Evolutionary conservation across 2,113 vertebrate species (phyloP).

Genomic region (Nyctereutes procyonoides): DNA sequence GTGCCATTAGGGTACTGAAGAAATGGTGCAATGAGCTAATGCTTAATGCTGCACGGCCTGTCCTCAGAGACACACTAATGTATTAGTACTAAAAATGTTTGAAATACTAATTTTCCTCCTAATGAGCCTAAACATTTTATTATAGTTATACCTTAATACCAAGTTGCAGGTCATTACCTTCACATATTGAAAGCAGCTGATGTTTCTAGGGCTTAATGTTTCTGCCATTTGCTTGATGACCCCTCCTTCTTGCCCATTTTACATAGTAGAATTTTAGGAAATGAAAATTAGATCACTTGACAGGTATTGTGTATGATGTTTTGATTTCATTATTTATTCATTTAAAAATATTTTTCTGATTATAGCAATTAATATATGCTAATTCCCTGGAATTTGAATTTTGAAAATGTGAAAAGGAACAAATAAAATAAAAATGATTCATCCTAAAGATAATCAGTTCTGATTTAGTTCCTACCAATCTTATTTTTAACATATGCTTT

Average conservation of each 20-base stretch:
- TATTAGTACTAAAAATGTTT: slow-evolving; percentile 82
- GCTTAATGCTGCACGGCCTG: slow-evolving; percentile 45
- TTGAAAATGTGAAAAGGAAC: slow-evolving; percentile 21
- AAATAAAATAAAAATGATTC: slow-evolving; percentile 20
- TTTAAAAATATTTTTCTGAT: slow-evolving; percentile 37
- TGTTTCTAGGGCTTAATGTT: slow-evolving; percentile 79
- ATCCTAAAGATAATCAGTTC: neutral
- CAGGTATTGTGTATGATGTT: neutral
- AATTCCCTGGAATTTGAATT: slow-evolving; percentile 12
- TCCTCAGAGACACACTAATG: slow-evolving; percentile 75
- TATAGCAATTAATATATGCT: neutral
- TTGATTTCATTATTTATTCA: slow-evolving; percentile 49
- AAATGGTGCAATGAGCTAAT: slow-evolving; percentile 55
- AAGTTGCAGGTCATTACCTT: slow-evolving; percentile 84
- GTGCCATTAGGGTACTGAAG: neutral
- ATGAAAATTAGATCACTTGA: slow-evolving; percentile 43
- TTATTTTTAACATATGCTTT: neutral
- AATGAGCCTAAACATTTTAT: slow-evolving; percentile 85
- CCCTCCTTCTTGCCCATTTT: slow-evolving; percentile 50
- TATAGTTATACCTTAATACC: slow-evolving; percentile 77
- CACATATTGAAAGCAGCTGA: slow-evolving; percentile 81
- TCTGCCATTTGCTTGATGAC: slow-evolving; percentile 78
- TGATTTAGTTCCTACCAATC: neutral
- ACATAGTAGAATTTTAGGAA: slow-evolving; percentile 9
- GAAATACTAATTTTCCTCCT: slow-evolving; percentile 84